Evolutionary conservation across 2,888 invertebrate genomes (phyloP), one percentile per base, ranked within the genome.

Genomic region (Euplexia lucipara): DNA sequence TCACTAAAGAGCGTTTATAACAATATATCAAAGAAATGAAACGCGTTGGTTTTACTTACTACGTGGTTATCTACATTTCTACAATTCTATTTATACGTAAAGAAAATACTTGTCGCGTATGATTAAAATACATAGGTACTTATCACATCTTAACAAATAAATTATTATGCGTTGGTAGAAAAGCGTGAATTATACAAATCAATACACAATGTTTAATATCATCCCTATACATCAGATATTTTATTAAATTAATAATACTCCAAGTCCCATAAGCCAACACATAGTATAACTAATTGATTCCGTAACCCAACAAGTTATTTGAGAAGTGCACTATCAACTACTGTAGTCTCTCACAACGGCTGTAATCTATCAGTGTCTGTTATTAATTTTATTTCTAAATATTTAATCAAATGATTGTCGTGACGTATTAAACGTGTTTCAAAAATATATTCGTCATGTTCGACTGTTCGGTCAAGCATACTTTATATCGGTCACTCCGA

Each of bases 21-120:
- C 56, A 78, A 52, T 53, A 39, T 70, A 70, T 52, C 26, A 49
- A 79, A 73, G 45, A 65, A 82, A 75, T 58, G 4, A 64, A 80
- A 78, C 51, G 54, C 41, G 41, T 58, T 54, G 49, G 63, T 59
- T 73, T 75, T 70, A 73, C 61, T 61, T 64, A 77, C 91, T 93
- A 92, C 85, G 83, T 90, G 88, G 88, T 90, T 92, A 93, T 94
- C 94, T 95, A 94, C 94, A 95, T 92, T 93, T 93, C 94, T 95
- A 94, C 93, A 93, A 78, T 85, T 83, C 86, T 89, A 88, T 88
- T 79, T 87, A 83, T 84, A 81, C 83, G 86, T 82, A 88, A 86
- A 83, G 74, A 63, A 79, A 82, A 61, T 59, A 42, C 53, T 79
- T 81, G 70, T 83, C 67, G 78, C 84, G 84, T 82, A 78, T 85